Conservation (phyloP, 2,797 vertebrate species). For the Babyrousa celebensis region DNA sequence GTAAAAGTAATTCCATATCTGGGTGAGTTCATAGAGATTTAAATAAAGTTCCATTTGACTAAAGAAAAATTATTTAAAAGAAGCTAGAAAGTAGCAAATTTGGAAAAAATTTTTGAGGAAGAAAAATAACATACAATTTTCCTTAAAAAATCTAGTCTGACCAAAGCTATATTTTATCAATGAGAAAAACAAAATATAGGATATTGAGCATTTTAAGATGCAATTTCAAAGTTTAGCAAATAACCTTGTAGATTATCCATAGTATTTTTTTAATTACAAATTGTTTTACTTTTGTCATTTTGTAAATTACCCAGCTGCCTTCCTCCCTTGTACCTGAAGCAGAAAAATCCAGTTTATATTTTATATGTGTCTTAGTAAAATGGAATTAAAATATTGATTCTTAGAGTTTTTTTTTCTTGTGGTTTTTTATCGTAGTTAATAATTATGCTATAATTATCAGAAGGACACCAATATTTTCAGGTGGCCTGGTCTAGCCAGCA, state of each 20-base stretch:
- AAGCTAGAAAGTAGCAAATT: constrained; percentile 61
- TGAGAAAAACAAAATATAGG: constrained; percentile 40
- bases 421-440: constrained; percentile 17
- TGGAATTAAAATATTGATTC: constrained; percentile 14
- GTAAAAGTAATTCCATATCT: constrained; percentile 58
- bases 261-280: not conserved
- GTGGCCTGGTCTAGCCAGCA: not conserved
- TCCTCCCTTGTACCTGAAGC: not conserved
- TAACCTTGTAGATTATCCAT: not conserved
- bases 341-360: not conserved
- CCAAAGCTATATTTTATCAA: constrained; percentile 55
- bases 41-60: constrained; percentile 71
- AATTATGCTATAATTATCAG: constrained; percentile 4
- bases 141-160: constrained; percentile 54
- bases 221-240: constrained; percentile 58
- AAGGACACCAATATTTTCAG: not conserved
- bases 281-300: constrained; percentile 24
- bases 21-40: constrained; percentile 26
- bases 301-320: not conserved
- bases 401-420: constrained; percentile 15
- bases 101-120: constrained; percentile 61
- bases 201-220: constrained; percentile 47
- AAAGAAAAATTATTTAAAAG: constrained; percentile 65
- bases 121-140: constrained; percentile 1
- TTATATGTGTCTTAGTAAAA: not conserved